These are phyloP conservation scores for Drosophila fuyamai DNA, from an alignment of 1,140 invertebrate species.

Conservation along the genomic window DNA sequence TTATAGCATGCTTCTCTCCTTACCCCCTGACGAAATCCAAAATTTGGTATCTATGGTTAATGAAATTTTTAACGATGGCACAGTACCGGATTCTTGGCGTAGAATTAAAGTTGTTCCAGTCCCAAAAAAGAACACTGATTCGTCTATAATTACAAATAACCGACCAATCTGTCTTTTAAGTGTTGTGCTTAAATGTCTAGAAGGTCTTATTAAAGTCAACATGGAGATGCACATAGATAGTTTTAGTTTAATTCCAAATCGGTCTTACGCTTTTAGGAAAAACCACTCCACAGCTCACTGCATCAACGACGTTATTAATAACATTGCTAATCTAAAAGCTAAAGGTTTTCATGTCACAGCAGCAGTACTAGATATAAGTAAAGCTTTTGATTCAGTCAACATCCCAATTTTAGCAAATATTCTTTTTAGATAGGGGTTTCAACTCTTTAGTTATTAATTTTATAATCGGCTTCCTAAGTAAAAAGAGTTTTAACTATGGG, in stretches of 20 bases:
- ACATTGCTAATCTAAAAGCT: neutral
- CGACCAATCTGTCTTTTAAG: conserved; percentile 3
- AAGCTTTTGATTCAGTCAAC: conserved; percentile 4
- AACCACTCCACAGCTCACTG: conserved; percentile 4
- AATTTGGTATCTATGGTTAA: neutral
- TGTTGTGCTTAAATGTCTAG: neutral
- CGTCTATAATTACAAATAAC: too few relatives aligned
- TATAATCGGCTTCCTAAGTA: neutral
- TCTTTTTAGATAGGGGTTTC: neutral
- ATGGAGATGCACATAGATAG: too few relatives aligned
- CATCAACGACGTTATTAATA: conserved; percentile 1
- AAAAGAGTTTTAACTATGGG: conserved; percentile 1
- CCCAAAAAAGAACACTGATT: too few relatives aligned
- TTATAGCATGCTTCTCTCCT: conserved; percentile 2
- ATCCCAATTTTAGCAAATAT: neutral
- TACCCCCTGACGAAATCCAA: conserved; percentile 2
- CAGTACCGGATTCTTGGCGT: too few relatives aligned
- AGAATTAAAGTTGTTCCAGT: too few relatives aligned
- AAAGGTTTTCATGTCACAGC: conserved; percentile 5
- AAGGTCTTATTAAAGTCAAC: too few relatives aligned
- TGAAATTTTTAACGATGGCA: conserved; percentile 2
- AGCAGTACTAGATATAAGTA: neutral
- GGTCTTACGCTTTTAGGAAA: neutral
- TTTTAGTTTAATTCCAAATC: too few relatives aligned
- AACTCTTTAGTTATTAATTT: neutral